Base-by-base conservation (phyloP, 1,140 invertebrate species). In the Drosophila pachea region DNA sequence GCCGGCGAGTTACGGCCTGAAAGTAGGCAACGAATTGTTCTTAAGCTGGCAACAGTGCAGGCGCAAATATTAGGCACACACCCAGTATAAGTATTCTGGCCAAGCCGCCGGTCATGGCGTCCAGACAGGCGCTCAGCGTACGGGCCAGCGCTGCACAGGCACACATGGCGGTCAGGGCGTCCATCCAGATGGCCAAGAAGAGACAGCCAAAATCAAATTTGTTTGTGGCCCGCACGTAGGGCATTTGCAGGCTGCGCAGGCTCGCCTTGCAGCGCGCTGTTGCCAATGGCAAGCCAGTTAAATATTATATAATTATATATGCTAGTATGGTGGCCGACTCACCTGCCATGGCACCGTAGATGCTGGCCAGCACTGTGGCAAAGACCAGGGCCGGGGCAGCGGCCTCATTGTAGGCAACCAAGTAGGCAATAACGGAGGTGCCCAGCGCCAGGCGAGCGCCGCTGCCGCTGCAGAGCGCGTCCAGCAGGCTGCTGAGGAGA, bases 111-210 rank as follows among this genome's bases (percentile, higher is more conserved):
- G 91, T 93, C 60, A 93, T 92, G 66, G 93, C 92, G 87, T 94
- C 93, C 31, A 93, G 90, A 6, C 93, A 93, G 5, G 92, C 91
- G 56, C 92, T 93, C 12, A 93, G 89, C 0, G 93, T 91, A 49
- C 93, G 90, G 3, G 93, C 92, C 67, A 92, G 91, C 0, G 92
- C 91, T 0, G 92, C 92, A 49, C 92, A 92, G n/a, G 93, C 92
- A 56, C 92, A 91, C 74, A 93, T 79, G 65, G 91, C 90, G 0
- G 92, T 91, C 35, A 94, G 84, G 16, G 93, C 91, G 58, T 91
- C 90, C 89, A 93, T 90, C 93, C 93, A 94, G 73, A 91, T 90
- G 38, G 90, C 90, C 81, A 93, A 89, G 73, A 93, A 94, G 4
- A 89, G 74, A 50, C 86, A 88, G 32, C 82, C 74, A 63, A 87